These are phyloP conservation scores for Brachyopa scutellaris DNA, from an alignment of 2,888 invertebrate genomes.

Conservation along the genomic window DNA sequence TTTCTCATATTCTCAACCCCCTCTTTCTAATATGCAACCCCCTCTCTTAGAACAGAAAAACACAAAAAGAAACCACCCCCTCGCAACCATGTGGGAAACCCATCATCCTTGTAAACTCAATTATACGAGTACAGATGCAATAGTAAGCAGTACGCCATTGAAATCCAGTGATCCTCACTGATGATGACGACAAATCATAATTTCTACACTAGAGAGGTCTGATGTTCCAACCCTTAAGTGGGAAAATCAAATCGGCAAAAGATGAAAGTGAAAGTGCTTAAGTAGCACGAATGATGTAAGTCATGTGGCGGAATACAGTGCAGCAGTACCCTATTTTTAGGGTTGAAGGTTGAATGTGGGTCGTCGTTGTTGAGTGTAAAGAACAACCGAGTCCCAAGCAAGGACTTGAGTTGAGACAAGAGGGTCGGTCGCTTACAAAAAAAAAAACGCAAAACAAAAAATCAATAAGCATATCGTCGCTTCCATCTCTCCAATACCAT, in stretches of 20 bases:
- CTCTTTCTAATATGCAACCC: conserved; percentile 29
- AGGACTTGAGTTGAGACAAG: too few relatives aligned
- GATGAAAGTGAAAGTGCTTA: conserved; percentile 61
- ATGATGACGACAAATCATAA: conserved; percentile 49
- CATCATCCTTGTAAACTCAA: conserved; percentile 53
- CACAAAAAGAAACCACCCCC: conserved; percentile 1
- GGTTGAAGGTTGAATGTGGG: conserved; percentile 64
- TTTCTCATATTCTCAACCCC: conserved; percentile 3
- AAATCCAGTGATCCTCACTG: conserved; percentile 37
- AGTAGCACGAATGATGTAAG: conserved; percentile 38
- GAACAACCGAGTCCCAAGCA: not conserved
- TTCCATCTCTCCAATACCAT: conserved; percentile 31
- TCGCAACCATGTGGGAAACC: conserved; percentile 27
- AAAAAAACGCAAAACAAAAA: too few relatives aligned
- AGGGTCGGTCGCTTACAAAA: conserved; percentile 10
- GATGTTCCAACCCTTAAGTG: conserved; percentile 45
- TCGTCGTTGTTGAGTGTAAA: conserved; percentile 22
- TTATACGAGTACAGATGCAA: conserved; percentile 59
- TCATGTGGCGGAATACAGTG: not conserved
- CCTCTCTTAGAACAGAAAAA: conserved; percentile 7
- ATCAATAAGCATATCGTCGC: conserved; percentile 61
- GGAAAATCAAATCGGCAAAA: conserved; percentile 47
- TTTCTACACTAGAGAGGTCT: conserved; percentile 17
- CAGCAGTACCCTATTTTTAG: conserved; percentile 41
- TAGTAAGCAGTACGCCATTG: not conserved